Conservation (phyloP, 2,113 vertebrate genomes). For the Etheostoma spectabile region DNA sequence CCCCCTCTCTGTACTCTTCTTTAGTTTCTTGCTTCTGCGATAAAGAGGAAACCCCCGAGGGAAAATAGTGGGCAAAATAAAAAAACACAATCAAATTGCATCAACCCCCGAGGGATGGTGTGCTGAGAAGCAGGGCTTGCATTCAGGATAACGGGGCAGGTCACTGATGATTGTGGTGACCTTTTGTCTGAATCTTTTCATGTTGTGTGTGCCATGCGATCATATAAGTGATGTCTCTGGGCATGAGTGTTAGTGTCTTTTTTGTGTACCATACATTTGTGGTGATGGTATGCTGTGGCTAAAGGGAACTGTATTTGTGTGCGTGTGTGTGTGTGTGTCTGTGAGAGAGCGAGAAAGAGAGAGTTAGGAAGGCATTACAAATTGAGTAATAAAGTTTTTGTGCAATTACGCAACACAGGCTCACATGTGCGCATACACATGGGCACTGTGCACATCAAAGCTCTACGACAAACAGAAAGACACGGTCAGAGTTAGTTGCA, state of each 20-base stretch:
- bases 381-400: slow-evolving; percentile 33
- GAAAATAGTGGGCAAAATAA: background rate
- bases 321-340: background rate
- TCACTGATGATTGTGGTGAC: slow-evolving; percentile 55
- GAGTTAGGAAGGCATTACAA: slow-evolving; percentile 42
- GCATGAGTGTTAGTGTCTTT: slow-evolving; percentile 41
- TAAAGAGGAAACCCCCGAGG: slow-evolving; percentile 47
- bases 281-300: slow-evolving; percentile 37
- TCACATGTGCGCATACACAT: slow-evolving; percentile 22
- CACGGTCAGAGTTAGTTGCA: slow-evolving; percentile 33
- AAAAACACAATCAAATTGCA: slow-evolving; percentile 29
- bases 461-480: slow-evolving; percentile 36
- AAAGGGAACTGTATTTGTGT: slow-evolving; percentile 19
- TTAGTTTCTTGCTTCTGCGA: slow-evolving; percentile 42
- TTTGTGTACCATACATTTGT: slow-evolving; percentile 39
- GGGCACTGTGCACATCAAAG: slow-evolving; percentile 30
- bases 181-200: slow-evolving; percentile 75
- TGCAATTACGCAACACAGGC: slow-evolving; percentile 39
- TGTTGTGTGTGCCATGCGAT: slow-evolving; percentile 58
- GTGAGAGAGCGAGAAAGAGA: background rate
- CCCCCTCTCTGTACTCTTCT: slow-evolving; percentile 19
- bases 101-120: slow-evolving; percentile 26
- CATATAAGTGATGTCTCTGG: slow-evolving; percentile 55
- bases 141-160: slow-evolving; percentile 53
- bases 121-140: slow-evolving; percentile 31